phyloP scores from a whole-genome alignment of 2,888 invertebrate genomes.

The Ophion ellenae region DNA sequence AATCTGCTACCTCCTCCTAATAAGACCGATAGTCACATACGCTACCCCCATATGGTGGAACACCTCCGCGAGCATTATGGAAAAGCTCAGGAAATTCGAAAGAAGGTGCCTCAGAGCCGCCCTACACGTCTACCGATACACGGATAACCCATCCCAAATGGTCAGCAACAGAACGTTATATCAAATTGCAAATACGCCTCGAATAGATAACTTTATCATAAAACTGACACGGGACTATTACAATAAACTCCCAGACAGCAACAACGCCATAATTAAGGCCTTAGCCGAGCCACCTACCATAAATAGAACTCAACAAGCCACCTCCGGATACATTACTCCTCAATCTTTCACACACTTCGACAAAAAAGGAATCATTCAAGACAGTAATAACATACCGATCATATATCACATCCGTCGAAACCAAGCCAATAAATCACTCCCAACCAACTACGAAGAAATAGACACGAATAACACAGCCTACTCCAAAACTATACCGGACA shows the following conservation, averaged over 20 bases:
- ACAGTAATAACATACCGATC: neutral
- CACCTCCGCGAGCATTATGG: too few species aligned
- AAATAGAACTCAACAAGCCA: neutral
- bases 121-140: neutral
- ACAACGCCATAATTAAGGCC: neutral
- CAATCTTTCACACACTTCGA: constrained; percentile 1
- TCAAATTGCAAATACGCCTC: neutral
- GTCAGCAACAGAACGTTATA: constrained; percentile 3
- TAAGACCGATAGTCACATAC: neutral
- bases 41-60: neutral
- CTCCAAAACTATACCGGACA: neutral
- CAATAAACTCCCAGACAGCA: neutral
- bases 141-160: constrained; percentile 5
- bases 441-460: neutral
- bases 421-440: constrained; percentile 2
- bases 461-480: neutral
- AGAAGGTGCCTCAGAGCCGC: neutral
- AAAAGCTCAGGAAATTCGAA: neutral
- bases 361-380: constrained; percentile 1
- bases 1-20: neutral
- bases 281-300: neutral
- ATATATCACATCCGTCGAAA: neutral
- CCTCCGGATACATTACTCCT: neutral
- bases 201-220: too few species aligned
- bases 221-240: too few species aligned